Evolutionary conservation across 92 coral and sea anemone genomes (phyloP).

Genomic region (Umimayanthus chanpuru): DNA sequence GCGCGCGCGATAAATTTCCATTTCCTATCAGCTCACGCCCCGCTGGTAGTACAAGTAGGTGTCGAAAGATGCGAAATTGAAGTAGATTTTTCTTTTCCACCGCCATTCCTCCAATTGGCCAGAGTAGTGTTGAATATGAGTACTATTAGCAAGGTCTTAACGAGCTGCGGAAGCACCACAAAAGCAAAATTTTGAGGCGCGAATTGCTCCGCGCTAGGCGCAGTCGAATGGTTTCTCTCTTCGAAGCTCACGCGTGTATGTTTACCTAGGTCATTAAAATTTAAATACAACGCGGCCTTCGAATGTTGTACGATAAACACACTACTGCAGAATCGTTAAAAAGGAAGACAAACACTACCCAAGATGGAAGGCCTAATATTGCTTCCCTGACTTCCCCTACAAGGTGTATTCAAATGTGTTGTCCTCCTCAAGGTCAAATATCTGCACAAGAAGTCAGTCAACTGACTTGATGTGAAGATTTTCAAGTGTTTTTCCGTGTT

Average conservation of each 20-base stretch:
- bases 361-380: neutral
- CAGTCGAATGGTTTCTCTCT: slow-evolving; percentile 17
- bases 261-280: slow-evolving; percentile 87
- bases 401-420: neutral
- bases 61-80: slow-evolving; percentile 37
- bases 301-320: slow-evolving; percentile 42
- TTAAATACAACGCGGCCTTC: slow-evolving; percentile 65
- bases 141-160: neutral
- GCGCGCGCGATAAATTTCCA: neutral
- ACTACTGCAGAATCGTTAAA: slow-evolving; percentile 17
- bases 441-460: neutral
- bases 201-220: neutral
- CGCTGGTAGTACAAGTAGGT: slow-evolving; percentile 32
- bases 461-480: neutral
- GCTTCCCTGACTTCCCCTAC: neutral
- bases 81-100: slow-evolving; percentile 4
- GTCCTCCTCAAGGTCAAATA: slow-evolving; percentile 1
- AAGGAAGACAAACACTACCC: neutral
- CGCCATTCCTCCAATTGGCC: neutral
- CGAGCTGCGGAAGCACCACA: neutral
- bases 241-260: slow-evolving; percentile 59
- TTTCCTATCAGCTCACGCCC: slow-evolving; percentile 28
- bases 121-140: neutral
- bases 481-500: slow-evolving; percentile 11
- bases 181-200: neutral